Percentiles rank a stretch among this genome's conserved stretches.
Conservation (phyloP, 2,797 vertebrate genomes). For the Neomorphus geoffroyi region DNA sequence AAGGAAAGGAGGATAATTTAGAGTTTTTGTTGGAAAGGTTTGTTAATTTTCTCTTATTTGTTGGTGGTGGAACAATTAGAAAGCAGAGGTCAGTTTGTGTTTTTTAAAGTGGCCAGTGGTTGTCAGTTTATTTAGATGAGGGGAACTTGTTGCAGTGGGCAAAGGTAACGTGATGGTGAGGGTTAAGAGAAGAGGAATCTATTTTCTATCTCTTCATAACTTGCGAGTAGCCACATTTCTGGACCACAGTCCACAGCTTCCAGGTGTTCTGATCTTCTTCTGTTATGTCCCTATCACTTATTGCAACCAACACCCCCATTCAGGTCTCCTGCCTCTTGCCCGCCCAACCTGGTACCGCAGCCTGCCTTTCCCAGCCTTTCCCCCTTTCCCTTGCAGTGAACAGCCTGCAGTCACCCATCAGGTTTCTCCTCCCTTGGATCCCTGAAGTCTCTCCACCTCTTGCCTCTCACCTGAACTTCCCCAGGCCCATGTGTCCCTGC, state of each 20-base stretch:
- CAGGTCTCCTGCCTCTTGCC: accelerated
- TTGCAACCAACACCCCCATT: not conserved
- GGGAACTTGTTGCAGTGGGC: not conserved
- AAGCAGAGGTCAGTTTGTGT: not conserved
- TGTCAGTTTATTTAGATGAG: not conserved
- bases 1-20: constrained; percentile 11
- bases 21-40: not conserved
- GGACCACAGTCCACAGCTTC: not conserved
- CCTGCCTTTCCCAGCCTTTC: not conserved
- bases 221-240: not conserved
- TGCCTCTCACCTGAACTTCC: not conserved
- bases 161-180: not conserved
- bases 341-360: not conserved
- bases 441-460: not conserved
- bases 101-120: not conserved
- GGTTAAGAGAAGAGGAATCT: not conserved
- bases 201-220: not conserved
- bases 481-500: accelerated
- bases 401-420: not conserved
- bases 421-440: not conserved
- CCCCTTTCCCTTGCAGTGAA: not conserved
- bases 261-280: not conserved
- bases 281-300: not conserved
- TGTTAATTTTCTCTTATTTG: not conserved
- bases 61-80: not conserved